Conservation (phyloP, 2,797 vertebrate genomes). For the Prionace glauca region DNA sequence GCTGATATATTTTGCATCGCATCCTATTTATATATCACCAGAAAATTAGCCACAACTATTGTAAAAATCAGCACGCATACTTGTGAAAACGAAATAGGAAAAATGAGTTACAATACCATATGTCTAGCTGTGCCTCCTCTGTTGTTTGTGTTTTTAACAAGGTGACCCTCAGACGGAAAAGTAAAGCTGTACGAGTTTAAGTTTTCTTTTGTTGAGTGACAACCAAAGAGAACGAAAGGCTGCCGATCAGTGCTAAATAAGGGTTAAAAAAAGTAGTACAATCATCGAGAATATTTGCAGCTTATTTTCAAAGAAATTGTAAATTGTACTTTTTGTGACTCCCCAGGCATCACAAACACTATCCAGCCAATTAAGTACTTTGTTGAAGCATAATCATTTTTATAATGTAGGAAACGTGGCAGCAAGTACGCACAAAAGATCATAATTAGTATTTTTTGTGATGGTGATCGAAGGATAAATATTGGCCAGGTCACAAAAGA, state of each 20-base stretch:
- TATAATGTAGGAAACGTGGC: too few species aligned
- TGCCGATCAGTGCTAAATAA: constrained; percentile 71
- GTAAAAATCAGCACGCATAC: not conserved
- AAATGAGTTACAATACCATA: constrained; percentile 66
- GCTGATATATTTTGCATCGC: not conserved
- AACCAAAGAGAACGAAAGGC: constrained; percentile 85
- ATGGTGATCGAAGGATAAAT: too few species aligned
- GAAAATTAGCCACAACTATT: not conserved
- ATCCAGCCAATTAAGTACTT: too few species aligned
- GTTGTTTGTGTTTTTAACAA: constrained; percentile 80
- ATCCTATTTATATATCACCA: not conserved
- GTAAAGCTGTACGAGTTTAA: constrained; percentile 81
- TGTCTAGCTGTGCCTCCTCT: constrained; percentile 73
- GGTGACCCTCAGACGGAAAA: constrained; percentile 90
- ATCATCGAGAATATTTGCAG: not conserved
- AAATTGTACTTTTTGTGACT: too few species aligned
- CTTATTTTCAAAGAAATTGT: not conserved
- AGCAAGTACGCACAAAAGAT: too few species aligned
- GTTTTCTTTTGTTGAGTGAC: constrained; percentile 77
- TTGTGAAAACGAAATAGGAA: not conserved
- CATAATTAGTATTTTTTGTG: too few species aligned
- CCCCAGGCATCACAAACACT: too few species aligned
- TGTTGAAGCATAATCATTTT: too few species aligned
- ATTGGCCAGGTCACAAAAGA: too few species aligned
- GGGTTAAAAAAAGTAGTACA: constrained; percentile 36